phyloP scores from a whole-genome alignment of 2,113 vertebrate genomes.

The Phrynosoma blainvillii region DNA sequence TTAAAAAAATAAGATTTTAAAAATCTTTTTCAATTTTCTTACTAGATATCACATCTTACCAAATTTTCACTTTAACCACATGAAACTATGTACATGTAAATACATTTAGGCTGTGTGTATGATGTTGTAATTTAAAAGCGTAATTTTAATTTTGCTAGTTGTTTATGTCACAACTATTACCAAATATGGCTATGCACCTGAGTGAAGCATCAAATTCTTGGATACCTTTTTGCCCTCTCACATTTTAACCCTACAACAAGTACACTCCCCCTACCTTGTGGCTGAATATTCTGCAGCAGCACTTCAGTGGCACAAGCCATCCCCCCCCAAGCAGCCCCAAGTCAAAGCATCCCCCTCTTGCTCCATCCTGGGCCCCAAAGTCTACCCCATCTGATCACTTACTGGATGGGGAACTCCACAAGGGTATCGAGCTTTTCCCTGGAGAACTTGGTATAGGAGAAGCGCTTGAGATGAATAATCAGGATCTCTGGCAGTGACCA shows the following conservation, averaged over 20 bases:
- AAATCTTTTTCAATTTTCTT: too few relatives aligned
- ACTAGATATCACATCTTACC: too few relatives aligned
- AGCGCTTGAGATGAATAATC: constrained; percentile 90
- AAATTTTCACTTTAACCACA: too few relatives aligned
- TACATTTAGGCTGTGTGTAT: too few relatives aligned
- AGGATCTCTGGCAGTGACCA: constrained; percentile 88
- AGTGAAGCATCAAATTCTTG: background rate
- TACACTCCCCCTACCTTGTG: background rate
- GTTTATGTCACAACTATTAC: too few relatives aligned
- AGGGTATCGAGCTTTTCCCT: constrained; percentile 88
- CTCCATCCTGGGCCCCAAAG: background rate
- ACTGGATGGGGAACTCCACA: constrained; percentile 88
- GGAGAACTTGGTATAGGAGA: constrained; percentile 87
- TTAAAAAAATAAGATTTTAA: too few relatives aligned
- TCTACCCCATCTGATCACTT: background rate
- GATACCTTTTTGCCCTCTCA: background rate
- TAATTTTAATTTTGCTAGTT: too few relatives aligned
- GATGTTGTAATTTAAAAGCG: too few relatives aligned
- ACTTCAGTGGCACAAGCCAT: background rate
- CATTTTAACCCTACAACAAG: background rate
- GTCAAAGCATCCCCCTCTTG: background rate
- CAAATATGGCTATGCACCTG: too few relatives aligned
- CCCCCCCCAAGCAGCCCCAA: too few relatives aligned
- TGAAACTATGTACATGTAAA: too few relatives aligned
- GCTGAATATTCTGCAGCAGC: background rate